Evolutionary conservation across 2,797 vertebrate species (phyloP).

Genomic region (Myotis findleyi): DNA sequence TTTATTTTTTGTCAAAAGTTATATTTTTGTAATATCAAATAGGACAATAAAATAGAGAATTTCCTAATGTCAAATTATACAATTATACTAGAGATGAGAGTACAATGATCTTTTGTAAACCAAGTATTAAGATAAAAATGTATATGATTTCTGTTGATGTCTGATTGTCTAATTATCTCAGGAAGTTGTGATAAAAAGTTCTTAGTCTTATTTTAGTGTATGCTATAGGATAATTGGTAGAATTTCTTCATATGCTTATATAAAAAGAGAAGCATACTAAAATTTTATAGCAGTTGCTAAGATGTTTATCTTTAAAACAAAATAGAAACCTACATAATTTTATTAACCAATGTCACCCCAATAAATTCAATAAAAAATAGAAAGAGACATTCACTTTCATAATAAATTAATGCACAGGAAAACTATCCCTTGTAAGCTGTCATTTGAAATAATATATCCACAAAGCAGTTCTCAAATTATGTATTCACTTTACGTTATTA

Average conservation of each 20-base stretch:
- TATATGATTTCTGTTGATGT: conserved; percentile 14
- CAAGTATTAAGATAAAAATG: background rate
- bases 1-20: conserved; percentile 34
- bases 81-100: conserved; percentile 13
- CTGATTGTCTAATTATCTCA: conserved; percentile 40
- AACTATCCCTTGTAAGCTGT: background rate
- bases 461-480: background rate
- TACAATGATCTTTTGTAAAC: background rate
- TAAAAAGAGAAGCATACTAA: conserved; percentile 32
- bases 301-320: background rate
- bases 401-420: background rate
- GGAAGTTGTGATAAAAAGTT: conserved; percentile 54
- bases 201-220: conserved; percentile 29
- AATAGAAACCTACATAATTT: background rate
- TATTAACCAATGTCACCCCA: background rate
- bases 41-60: background rate
- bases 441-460: background rate
- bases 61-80: conserved; percentile 3
- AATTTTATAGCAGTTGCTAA: background rate
- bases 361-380: background rate
- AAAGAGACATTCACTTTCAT: background rate
- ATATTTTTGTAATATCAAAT: background rate
- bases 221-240: background rate
- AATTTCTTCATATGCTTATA: background rate
- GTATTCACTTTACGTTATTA: background rate